phyloP scores from a whole-genome alignment of 2,113 vertebrate species.

The Gyps fulvus region DNA sequence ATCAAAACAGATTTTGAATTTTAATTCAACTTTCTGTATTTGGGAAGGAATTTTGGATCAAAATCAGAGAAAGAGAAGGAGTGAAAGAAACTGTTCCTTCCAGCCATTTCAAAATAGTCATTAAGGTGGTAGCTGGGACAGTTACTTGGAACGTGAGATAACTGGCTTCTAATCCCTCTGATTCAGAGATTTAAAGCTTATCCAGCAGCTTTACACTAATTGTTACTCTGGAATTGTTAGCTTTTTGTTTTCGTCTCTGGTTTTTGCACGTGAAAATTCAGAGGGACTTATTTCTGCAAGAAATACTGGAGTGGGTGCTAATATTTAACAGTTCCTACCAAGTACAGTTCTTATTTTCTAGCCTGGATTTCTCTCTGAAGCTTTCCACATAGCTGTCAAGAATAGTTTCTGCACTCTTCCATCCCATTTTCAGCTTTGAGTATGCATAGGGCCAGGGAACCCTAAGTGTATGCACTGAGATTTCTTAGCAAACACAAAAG shows the following conservation, averaged over 20 bases:
- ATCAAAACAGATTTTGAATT: background rate
- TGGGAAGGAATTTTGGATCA: background rate
- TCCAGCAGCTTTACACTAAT: background rate
- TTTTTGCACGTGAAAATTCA: background rate
- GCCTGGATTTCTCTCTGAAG: background rate
- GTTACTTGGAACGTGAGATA: background rate
- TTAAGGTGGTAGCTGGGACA: background rate
- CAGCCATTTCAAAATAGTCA: background rate
- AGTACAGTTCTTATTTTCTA: background rate
- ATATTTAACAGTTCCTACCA: background rate
- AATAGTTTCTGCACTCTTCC: background rate
- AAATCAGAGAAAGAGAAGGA: background rate
- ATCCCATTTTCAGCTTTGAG: background rate
- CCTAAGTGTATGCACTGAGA: background rate
- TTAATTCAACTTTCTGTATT: background rate
- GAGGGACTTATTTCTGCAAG: background rate
- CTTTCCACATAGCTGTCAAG: background rate
- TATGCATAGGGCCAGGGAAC: background rate
- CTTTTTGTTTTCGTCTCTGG: background rate
- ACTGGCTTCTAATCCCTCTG: background rate
- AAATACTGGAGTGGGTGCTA: background rate
- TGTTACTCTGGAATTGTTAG: background rate
- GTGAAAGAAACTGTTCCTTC: background rate
- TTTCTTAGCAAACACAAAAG: background rate
- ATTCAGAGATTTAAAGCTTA: constrained; percentile 4